Evolutionary conservation across 2,113 vertebrate genomes (phyloP), one percentile per base, ranked within the genome.

Genomic region (Campylomormyrus tamandua): DNA sequence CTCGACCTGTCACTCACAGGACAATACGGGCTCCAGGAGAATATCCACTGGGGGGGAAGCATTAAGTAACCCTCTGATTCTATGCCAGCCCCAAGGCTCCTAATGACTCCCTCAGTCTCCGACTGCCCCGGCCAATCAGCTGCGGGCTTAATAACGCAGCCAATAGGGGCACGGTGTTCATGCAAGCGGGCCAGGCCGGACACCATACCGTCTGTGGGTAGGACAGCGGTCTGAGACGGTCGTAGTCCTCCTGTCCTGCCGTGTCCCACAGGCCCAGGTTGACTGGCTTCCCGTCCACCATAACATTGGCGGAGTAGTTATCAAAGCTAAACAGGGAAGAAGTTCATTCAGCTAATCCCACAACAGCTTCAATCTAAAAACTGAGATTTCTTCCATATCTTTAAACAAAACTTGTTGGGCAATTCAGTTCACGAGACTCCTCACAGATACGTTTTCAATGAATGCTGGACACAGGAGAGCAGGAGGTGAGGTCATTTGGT

Each of bases 201-300:
- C 21, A 31, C 15, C 91, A 83, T 94, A 96, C 96, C 96, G 95
- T 97, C 94, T 96, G 96, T 89, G 96, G 96, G 89, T 96, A 96
- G 50, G 96, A 96, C 91, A 96, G 92, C 7, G 96, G 96, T 91
- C 96, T 92, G 88, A 96, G 95, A 80, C 95, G 94, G 66, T 96
- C 96, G 11, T 96, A 96, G 93, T 96, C 95, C 90, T 96, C 95
- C 91, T 96, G 96, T 92, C 95, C 96, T 24, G 95, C 96, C 48
- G 96, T 96, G 77, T 96, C 95, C 95, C 96, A 96, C 5, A 96
- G 94, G 85, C 96, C 96, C 91, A 97, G 94, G 74, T 96, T 96
- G 89, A 96, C 96, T n/a, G 95, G 95, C 90, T 97, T 96, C 27
- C 96, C 96, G 91, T 97, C 96, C 87, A 96, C 96, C 96, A 96